Evolutionary conservation across 2,797 vertebrate species (phyloP), one percentile per base, ranked within the genome.

Genomic region (Mormyrops attenuatus): DNA sequence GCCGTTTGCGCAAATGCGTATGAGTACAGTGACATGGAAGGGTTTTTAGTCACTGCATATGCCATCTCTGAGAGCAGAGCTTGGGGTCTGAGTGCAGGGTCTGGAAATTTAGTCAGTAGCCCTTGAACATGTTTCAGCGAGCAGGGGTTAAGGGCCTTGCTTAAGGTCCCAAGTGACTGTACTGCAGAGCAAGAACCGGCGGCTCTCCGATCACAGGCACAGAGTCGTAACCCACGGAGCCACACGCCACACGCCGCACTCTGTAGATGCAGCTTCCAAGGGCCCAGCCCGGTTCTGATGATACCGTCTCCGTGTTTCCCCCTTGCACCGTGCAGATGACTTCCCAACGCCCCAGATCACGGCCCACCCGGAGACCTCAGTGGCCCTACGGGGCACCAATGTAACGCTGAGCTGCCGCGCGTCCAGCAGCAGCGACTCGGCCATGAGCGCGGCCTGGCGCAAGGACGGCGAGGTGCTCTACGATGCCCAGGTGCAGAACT

Each of bases 261-360:
- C 20, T 69, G 22, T 30, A 69, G 22, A 69, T 13, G 9, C 26
- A 69, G 26, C 63, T n/a, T 69, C 63, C 26, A 34, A 1, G 22
- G 63, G 63, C 11, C 63, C 26, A 15, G 26, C 34, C 38, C 73
- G 17, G 4, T 47, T 22, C 47, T 85, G 80, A 50, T 11, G 41
- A 44, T 22, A 11, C 11, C 1, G 44, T 13, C n/a, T 85, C 80
- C 47, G 2, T 22, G 44, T 26, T 85, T 15, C 80, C 80, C 57
- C 17, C 34, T 89, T 69, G 44, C 41, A 0, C 15, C 55, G 11
- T 41, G n/a, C 92, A 97, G 96, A 96, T 93, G 94, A 96, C 88
- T 96, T 96, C 92, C 96, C 96, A 0, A 97, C 96, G 15, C 96
- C 96, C 0, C 96, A 96, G 92, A 97, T 97, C 82, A 93, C 92